phyloP scores from a whole-genome alignment of 1,140 invertebrate species.

The Rhopalosiphum padi region DNA sequence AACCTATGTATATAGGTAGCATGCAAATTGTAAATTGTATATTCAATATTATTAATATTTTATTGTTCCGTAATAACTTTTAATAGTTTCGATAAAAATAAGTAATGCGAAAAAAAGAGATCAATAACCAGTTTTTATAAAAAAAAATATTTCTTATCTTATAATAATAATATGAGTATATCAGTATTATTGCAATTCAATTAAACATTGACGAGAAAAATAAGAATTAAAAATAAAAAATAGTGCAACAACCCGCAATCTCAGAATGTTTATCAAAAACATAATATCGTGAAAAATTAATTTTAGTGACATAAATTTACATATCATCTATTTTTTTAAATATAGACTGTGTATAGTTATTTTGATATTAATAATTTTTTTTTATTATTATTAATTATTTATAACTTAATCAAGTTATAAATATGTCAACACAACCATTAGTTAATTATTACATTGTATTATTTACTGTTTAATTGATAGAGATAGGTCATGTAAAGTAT shows the following conservation, averaged over 20 bases:
- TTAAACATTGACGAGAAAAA: not conserved
- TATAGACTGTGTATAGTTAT: not conserved
- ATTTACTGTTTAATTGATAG: not conserved
- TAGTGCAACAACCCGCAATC: too few species aligned
- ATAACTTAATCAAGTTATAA: too few species aligned
- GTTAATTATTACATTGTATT: not conserved
- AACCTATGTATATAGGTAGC: not conserved
- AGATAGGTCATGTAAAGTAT: not conserved
- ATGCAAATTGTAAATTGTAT: not conserved
- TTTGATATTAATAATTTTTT: not conserved
- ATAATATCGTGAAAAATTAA: not conserved
- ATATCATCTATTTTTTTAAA: not conserved
- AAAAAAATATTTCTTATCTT: not conserved
- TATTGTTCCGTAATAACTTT: not conserved
- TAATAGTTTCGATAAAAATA: not conserved
- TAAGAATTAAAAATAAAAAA: not conserved
- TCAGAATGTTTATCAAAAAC: not conserved
- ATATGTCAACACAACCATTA: not conserved
- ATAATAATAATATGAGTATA: not conserved
- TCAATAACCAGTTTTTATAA: not conserved
- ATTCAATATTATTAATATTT: not conserved
- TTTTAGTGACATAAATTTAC: not conserved
- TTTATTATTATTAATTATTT: not conserved
- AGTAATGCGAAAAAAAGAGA: not conserved
- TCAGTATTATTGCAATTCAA: not conserved